Evolutionary conservation across 2,113 vertebrate genomes (phyloP), one percentile per base, ranked within the genome.

Genomic region (Gobio gobio): DNA sequence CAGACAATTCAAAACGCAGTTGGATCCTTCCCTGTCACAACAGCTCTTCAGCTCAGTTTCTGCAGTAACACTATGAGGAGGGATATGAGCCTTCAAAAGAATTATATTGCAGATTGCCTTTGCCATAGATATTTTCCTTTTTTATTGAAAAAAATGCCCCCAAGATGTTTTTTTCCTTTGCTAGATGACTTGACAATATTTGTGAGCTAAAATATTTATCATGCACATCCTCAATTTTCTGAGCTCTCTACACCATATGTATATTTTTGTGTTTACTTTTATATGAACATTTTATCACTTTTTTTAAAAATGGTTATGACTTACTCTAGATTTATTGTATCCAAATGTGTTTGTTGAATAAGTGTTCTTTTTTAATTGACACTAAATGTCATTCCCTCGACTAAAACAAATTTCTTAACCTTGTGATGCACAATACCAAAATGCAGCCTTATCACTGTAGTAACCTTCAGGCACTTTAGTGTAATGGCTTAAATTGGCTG

Each of bases 381-480:
- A 81, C 59, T 22, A 66, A 49, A 80, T 63, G 43, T 49, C 13
- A 24, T 74, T 49, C 2, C 7, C n/a, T 73, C 49, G 72, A 74
- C 40, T 16, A n/a, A 40, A 36, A 79, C 54, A n/a, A 13, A 9
- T 13, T 43, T 43, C 22, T 43, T 24, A 14, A 36, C 33, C 16
- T 49, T 64, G 29, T 78, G 13, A 61, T 79, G 43, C n/a, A 74
- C 63, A 10, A 45, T 78, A 26, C n/a, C 66, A 78, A 61, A 76
- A n/a, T 81, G 47, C 26, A 66, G 68, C 45, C 4, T 20, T 33
- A 10, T 61, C n/a, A 24, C 49, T 73, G 61, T 83, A 47, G 40
- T 33, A 81, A 68, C 40, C 22, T 10, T 40, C 40, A 85, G 79
- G 83, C 83, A 85, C 78, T 82, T 84, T 51, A 40, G 29, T 74